Conservation (phyloP, 2,113 vertebrate species). For the Xiphorhynchus elegans region DNA sequence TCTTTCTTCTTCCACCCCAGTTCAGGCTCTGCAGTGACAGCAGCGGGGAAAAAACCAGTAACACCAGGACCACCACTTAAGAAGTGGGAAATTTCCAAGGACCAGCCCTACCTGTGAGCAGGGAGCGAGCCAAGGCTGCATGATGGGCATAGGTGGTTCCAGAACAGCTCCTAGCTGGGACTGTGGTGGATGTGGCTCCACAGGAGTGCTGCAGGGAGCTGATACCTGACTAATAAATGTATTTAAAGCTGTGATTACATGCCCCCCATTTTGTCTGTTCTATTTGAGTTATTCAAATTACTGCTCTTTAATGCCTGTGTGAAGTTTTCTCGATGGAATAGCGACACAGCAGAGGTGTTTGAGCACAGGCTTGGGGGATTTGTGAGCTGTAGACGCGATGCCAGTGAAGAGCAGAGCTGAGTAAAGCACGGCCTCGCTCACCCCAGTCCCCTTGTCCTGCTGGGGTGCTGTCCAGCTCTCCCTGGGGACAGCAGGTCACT, state of each 20-base stretch:
- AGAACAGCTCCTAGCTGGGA: background rate
- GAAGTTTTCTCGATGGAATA: background rate
- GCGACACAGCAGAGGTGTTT: accelerated
- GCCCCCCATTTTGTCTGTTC: background rate
- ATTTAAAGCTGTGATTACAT: background rate
- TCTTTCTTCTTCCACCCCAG: slow-evolving; percentile 49
- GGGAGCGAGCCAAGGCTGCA: background rate
- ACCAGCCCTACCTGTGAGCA: slow-evolving; percentile 86
- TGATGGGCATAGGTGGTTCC: background rate
- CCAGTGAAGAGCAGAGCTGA: background rate
- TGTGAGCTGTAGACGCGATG: background rate
- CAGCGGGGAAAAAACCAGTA: slow-evolving; percentile 77
- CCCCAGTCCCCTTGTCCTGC: background rate
- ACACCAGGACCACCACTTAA: slow-evolving; percentile 74
- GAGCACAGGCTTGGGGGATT: background rate
- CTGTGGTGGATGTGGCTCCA: background rate
- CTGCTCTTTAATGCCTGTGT: background rate
- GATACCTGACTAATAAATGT: slow-evolving; percentile 17
- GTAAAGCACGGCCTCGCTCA: background rate
- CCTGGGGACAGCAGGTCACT: background rate
- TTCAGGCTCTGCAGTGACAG: slow-evolving; percentile 50
- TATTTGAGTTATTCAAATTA: background rate
- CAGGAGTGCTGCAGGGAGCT: background rate
- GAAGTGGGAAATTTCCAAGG: slow-evolving; percentile 82
- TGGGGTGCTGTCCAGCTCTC: too few relatives aligned